Conservation (phyloP, 2,797 vertebrate species). For the Aphelocoma californica region DNA sequence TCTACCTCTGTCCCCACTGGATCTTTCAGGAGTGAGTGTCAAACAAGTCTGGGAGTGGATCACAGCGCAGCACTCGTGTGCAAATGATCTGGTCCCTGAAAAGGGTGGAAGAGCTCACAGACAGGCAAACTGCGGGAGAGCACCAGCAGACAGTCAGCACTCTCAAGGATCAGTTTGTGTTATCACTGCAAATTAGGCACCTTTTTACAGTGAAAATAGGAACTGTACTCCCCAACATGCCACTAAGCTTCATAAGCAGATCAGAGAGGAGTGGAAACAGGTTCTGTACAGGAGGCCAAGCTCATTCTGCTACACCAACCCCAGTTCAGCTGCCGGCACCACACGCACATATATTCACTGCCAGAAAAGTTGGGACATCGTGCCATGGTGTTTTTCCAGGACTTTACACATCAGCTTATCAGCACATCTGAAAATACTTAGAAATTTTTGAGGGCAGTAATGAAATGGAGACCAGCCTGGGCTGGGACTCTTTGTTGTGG, state of each 20-base stretch:
- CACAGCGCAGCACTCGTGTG: neutral
- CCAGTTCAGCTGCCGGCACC: neutral
- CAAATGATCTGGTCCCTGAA: neutral
- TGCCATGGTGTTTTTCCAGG: neutral
- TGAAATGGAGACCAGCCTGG: neutral
- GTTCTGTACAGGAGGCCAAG: neutral
- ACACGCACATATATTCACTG: accelerated
- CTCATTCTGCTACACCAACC: neutral
- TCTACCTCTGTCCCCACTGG: neutral
- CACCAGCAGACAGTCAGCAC: neutral
- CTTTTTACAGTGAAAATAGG: neutral
- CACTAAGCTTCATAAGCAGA: neutral
- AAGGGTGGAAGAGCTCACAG: neutral
- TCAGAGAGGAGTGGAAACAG: neutral
- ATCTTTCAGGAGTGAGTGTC: neutral
- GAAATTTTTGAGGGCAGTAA: neutral
- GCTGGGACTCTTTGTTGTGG: neutral
- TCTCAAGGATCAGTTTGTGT: neutral
- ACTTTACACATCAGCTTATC: neutral
- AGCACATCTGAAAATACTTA: neutral
- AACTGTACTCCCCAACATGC: neutral
- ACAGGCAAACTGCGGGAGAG: neutral
- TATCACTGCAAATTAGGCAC: neutral
- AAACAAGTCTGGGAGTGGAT: neutral
- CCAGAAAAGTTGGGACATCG: neutral